phyloP scores from a whole-genome alignment of 1,140 invertebrate species.

The Onthophagus taurus region DNA sequence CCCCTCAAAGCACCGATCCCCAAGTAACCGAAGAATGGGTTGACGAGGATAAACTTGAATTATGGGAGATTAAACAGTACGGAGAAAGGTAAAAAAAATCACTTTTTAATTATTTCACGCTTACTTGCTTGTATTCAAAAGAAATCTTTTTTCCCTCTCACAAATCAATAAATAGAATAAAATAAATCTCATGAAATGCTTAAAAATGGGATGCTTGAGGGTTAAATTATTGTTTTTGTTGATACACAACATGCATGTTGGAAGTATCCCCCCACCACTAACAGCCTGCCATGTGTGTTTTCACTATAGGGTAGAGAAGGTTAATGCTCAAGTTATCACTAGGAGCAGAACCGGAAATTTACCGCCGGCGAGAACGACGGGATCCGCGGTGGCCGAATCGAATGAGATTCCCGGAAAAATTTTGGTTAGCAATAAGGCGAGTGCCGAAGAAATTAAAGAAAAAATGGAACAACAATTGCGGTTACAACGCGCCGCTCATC shows the following conservation, averaged over 20 bases:
- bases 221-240: no score
- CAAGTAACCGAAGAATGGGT: slow-evolving; percentile 92
- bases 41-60: slow-evolving; percentile 88
- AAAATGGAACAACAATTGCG: slow-evolving; percentile 85
- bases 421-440: slow-evolving; percentile 46
- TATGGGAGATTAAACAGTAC: slow-evolving; percentile 96
- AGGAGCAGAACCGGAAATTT: slow-evolving; percentile 62
- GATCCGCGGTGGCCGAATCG: slow-evolving; percentile 21
- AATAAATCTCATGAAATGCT: no score
- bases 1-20: slow-evolving; percentile 80
- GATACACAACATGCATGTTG: no score
- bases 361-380: slow-evolving; percentile 45
- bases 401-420: slow-evolving; percentile 24
- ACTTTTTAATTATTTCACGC: no score
- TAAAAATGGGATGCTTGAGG: no score
- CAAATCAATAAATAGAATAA: no score
- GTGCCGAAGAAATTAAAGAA: slow-evolving; percentile 76
- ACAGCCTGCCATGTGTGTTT: slow-evolving; percentile 38
- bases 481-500: slow-evolving; percentile 75
- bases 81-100: slow-evolving; percentile 79
- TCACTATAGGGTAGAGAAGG: slow-evolving; percentile 49
- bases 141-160: no score
- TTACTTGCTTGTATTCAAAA: no score
- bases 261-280: slow-evolving; percentile 22
- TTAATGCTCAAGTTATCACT: slow-evolving; percentile 60